A percentile compares a stretch with the other conserved stretches of the same genome.
Evolutionary conservation across 1,140 invertebrate species (phyloP).

Genomic region (Cherax destructor): DNA sequence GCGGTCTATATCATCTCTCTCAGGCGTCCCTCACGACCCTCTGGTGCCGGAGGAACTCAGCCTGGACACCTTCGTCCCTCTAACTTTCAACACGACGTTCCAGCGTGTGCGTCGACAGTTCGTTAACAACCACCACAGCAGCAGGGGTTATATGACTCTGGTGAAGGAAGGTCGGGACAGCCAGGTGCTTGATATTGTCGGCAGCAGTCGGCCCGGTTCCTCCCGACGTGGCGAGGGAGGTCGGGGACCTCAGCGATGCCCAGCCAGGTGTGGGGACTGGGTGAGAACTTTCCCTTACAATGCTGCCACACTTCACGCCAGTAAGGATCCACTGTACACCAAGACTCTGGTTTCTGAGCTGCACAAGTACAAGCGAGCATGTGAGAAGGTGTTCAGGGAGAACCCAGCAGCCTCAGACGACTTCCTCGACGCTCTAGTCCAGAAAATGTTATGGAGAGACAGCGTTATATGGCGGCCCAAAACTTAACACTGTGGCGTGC

Average conservation of each 20-base stretch:
- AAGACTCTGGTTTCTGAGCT: slow-evolving; percentile 50
- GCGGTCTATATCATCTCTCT: slow-evolving; percentile 25
- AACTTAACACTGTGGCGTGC: slow-evolving; percentile 1
- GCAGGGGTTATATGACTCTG: neutral
- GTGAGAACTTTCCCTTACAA: slow-evolving; percentile 70
- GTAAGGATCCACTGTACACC: slow-evolving; percentile 58
- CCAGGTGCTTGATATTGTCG: neutral
- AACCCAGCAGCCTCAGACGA: neutral
- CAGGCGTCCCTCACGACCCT: slow-evolving; percentile 13
- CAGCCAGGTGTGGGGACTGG: slow-evolving; percentile 63
- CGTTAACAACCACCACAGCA: neutral
- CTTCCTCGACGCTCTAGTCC: slow-evolving; percentile 22
- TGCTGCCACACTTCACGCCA: slow-evolving; percentile 66
- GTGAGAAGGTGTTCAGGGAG: slow-evolving; percentile 25
- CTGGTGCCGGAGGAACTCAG: slow-evolving; percentile 59
- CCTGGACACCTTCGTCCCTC: slow-evolving; percentile 56
- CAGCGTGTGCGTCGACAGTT: slow-evolving; percentile 59
- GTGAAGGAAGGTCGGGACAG: neutral
- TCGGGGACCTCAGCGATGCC: slow-evolving; percentile 23
- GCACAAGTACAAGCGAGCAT: slow-evolving; percentile 21
- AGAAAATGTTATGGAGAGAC: slow-evolving; percentile 40
- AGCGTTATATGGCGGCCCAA: slow-evolving; percentile 35
- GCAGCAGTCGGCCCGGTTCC: neutral
- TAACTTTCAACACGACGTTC: slow-evolving; percentile 62
- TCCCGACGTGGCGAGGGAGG: slow-evolving; percentile 2